Evolutionary conservation across 2,888 invertebrate species (phyloP), one percentile per base, ranked within the genome.

Genomic region (Elysia crispata): DNA sequence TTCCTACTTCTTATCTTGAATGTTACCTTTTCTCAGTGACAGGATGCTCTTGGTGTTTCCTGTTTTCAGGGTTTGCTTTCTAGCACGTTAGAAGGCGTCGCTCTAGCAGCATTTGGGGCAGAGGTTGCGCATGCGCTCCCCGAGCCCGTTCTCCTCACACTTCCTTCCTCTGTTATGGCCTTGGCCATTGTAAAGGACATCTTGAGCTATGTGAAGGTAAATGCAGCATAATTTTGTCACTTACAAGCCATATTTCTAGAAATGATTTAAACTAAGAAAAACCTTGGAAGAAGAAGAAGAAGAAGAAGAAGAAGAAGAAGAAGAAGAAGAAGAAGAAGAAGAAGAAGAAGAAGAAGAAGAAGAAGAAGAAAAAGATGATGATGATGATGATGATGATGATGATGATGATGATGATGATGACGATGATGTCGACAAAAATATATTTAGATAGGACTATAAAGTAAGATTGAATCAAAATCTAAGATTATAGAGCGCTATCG

Each of bases 51-150:
- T 6, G 11, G 11, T 11, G 5, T 41, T 41, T 41, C 41, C 30
- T 11, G 5, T 30, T 30, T 41, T 1, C 77, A 87, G 87, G 87
- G 41, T 11, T 41, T 41, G 41, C 41, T 41, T 11, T 41, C 41
- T 41, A 41, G 84, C 70, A 49, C 85, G n/a, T 77, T 85, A 13
- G 87, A 87, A 76, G 82, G 83, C 13, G 81, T 84, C 20, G 82
- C 85, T 30, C 77, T 79, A n/a, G 54, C 83, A 3, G 64, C 86
- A 28, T 85, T 87, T 79, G 82, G 84, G 1, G 78, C 81, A n/a
- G 86, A 86, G 79, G 80, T 87, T 1, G 85, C 86, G 13, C 83
- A 83, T 23, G 73, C 82, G 8, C 69, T 87, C 28, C 87, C 87
- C 0, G 84, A 83, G 33, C 85, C 83, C 11, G 82, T 86, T 13